Evolutionary conservation across 2,888 invertebrate species (phyloP), one percentile per base, ranked within the genome.

Genomic region (Aquatica leii): DNA sequence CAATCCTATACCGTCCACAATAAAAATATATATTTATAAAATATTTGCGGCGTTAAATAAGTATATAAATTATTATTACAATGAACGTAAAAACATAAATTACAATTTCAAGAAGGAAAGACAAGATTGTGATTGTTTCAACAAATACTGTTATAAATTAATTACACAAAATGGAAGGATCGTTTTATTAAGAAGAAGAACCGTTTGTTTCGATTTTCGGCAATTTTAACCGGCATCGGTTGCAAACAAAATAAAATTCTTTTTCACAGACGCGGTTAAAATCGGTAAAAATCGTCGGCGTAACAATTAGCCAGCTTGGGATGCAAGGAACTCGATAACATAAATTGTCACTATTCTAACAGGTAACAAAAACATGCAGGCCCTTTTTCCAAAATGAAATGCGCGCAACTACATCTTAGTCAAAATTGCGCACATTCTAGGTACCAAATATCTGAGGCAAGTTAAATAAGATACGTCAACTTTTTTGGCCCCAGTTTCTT

Each of bases 401-500:
- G 62, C 46, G 11, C 57, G 41, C 62, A 52, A 54, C 24, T 37
- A 8, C 50, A 14, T 14, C n/a, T 31, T 4, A 34, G 21, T 3
- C 20, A 24, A 9, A 31, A 51, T 46, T 46, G 61, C 52, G 51
- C 49, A 62, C 61, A 62, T 64, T 64, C 52, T 64, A 64, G 64
- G 57, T 64, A 56, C 60, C 51, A 71, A 24, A 60, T 24, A 59
- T 77, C 78, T 78, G 79, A 79, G 78, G 79, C 79, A 76, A 75
- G 62, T 70, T 71, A 74, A 74, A 76, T 79, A 77, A 79, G 79
- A 79, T 79, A 78, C 77, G 77, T 77, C 76, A 76, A 74, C 71
- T 73, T 79, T 73, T 76, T 79, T 80, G 80, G 80, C 80, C 80
- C 80, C 80, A 79, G 80, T 73, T 70, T 67, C 71, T 73, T 71